Base-by-base conservation (phyloP, 2,888 invertebrate genomes). In the Pilophorus perplexus region DNA sequence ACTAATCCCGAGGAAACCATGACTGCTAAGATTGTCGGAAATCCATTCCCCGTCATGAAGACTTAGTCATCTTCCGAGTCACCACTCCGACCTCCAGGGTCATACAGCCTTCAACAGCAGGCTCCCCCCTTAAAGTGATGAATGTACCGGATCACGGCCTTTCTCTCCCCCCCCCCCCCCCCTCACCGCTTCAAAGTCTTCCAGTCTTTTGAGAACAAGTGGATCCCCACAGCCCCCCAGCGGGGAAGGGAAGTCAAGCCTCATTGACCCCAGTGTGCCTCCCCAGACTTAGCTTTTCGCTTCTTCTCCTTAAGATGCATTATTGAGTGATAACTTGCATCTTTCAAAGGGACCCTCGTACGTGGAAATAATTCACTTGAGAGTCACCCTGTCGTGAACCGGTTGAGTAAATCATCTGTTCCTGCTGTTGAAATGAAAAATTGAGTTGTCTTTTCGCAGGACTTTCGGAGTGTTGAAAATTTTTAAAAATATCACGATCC, bases 291-390 rank as follows among this genome's bases (percentile, higher is more conserved):
- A 10, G 14, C 28, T 22, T 25, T 27, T 22, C 18, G n/a, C 2
- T 40, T 42, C 25, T 23, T 42, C 42, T 42, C 23, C 42, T 40
- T 42, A 59, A 42, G 59, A 59, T 59, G 59, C 59, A 59, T 59
- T 59, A 59, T 59, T 59, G 59, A 59, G 59, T 59, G 59, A 59
- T 42, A 59, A 59, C 59, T 59, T 59, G 59, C 59, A 40, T 59
- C 42, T 59, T 42, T 59, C 14, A 28, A 25, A 27, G 59, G 42
- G 40, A 25, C 18, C 23, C 38, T 14, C 16, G 10, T 27, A 5
- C 50, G 1, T 14, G 38, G 55, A 33, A 20, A 20, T 55, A 55
- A 55, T 37, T 18, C 55, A 14, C 18, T 55, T 55, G 8, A 33
- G 38, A 33, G 8, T 28, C 52, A n/a, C n/a, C n/a, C n/a, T n/a